Conservation (phyloP, 2,888 invertebrate genomes). For the Asteroscopus sphinx region DNA sequence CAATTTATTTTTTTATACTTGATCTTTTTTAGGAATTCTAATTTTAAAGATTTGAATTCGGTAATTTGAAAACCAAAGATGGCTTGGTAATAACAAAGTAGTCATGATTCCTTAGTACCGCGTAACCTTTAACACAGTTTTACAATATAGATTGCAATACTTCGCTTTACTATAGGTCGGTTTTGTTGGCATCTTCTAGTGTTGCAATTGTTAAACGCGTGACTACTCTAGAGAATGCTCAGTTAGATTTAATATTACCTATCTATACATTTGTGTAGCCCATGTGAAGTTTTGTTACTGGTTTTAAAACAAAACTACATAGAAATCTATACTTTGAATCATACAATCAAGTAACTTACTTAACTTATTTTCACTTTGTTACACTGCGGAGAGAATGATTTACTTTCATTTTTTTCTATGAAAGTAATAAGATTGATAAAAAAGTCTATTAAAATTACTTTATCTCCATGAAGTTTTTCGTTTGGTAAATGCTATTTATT, state of each 20-base stretch:
- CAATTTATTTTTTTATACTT: too few relatives aligned
- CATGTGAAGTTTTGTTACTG: conserved; percentile 19
- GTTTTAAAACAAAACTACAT: conserved; percentile 22
- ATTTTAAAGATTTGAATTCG: too few relatives aligned
- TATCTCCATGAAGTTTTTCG: too few relatives aligned
- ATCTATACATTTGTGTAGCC: conserved; percentile 23
- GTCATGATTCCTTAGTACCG: conserved; percentile 29
- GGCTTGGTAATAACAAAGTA: conserved; percentile 5
- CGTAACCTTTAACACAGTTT: conserved; percentile 56
- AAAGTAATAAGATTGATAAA: too few relatives aligned
- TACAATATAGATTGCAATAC: too few relatives aligned
- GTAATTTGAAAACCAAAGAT: conserved; percentile 7
- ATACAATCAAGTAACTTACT: not conserved
- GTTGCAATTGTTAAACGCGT: conserved; percentile 59
- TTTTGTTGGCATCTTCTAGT: conserved; percentile 49
- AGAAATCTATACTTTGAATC: conserved; percentile 1
- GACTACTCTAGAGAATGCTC: conserved; percentile 52
- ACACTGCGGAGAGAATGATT: too few relatives aligned
- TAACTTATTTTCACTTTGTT: too few relatives aligned
- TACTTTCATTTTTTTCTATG: too few relatives aligned
- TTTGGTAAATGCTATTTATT: too few relatives aligned
- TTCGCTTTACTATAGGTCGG: conserved; percentile 40
- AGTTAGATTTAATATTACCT: conserved; percentile 43
- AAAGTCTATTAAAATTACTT: too few relatives aligned
- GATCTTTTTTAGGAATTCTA: too few relatives aligned